Base-by-base conservation (phyloP, 37 sponge, comb jelly and placozoan genomes). In the Geodia barretti region DNA sequence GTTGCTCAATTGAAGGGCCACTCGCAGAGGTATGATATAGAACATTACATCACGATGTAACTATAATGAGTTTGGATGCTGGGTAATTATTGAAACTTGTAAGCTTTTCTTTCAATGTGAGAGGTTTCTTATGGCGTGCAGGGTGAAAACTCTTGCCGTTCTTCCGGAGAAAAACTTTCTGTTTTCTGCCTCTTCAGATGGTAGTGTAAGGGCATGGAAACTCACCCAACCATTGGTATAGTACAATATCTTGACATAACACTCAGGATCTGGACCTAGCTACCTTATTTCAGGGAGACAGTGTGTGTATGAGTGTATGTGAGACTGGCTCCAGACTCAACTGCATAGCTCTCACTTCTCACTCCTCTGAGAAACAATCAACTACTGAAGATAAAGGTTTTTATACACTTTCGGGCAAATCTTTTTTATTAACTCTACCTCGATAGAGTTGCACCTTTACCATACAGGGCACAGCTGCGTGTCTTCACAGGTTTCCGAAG, bases 171-270 rank as follows among this genome's bases (percentile, higher is more conserved):
- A 37, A 11, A 59, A 28, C 1, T 60, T 76, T 7, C 79, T 91
- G 9, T 91, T 91, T 29, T 91, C 92, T 37, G 87, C 77, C 5
- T 91, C 92, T 33, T 91, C 92, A 42, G 87, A 91, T 78, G 92
- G 82, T 17, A 65, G 69, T 25, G 54, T 91, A 2, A 86, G 62
- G 74, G 83, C 38, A 21, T 91, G 92, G 92, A 86, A 35, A 31
- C 30, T 91, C 39, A 29, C 4, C 25, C 37, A 82, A 31, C 36
- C 70, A 17, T 64, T 76, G 83, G 82, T 88, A 60, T 47, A 47
- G 7, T 14, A 47, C 54, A 47, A 47, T 36, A 64, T 78, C 41
- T 35, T 5, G 4, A 17, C n/a, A n/a, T n/a, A n/a, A n/a, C n/a
- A n/a, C n/a, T n/a, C n/a, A n/a, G n/a, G n/a, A n/a, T n/a, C n/a